Conservation (phyloP, 2,113 vertebrate genomes). For the Tretioscincus oriximinensis region DNA sequence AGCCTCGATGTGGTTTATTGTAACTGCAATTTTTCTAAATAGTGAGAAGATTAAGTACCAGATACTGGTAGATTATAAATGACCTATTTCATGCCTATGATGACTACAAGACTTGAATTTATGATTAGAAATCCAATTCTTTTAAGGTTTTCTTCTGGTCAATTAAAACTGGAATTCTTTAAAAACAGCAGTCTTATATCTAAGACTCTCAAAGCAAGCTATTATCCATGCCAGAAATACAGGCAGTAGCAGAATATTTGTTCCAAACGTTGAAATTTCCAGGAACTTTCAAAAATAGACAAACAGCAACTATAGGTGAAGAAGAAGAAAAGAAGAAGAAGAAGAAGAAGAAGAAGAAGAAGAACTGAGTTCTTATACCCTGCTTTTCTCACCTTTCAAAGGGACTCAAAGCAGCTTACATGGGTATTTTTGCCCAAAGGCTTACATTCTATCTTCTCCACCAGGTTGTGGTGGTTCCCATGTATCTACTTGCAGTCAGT, state of each 20-base stretch:
- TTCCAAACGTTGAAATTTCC: fast-evolving
- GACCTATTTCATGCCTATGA: neutral
- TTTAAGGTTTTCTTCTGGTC: too few species aligned
- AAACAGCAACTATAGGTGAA: neutral
- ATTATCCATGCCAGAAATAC: too few species aligned
- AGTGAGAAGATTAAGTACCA: neutral
- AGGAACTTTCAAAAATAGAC: neutral
- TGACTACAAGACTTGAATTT: neutral
- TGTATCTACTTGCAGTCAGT: too few species aligned
- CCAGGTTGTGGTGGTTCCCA: too few species aligned
- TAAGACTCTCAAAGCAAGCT: neutral
- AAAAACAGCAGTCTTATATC: too few species aligned
- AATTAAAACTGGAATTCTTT: neutral
- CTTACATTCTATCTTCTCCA: too few species aligned
- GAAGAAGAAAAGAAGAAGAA: too few species aligned
- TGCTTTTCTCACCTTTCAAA: too few species aligned
- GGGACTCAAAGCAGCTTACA: too few species aligned
- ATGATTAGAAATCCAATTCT: neutral
- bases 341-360: too few species aligned
- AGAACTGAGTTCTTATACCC: too few species aligned
- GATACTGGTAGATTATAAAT: neutral
- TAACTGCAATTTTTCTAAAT: neutral
- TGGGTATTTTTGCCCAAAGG: too few species aligned
- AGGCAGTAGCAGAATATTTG: fast-evolving
- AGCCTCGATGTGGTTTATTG: neutral